phyloP scores from a whole-genome alignment of 2,888 invertebrate genomes.

The Leucozona laternaria region DNA sequence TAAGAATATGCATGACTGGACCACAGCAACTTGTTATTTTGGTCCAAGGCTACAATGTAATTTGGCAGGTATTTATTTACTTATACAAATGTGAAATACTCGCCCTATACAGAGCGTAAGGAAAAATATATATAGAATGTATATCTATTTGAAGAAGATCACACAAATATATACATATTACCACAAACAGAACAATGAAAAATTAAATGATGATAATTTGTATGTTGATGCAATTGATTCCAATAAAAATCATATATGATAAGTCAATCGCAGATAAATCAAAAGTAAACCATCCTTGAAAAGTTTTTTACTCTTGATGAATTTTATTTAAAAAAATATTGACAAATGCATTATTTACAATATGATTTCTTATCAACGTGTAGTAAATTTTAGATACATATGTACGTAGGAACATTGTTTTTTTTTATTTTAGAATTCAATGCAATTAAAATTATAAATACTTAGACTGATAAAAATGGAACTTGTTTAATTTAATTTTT shows the following conservation, averaged over 20 bases:
- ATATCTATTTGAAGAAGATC: too few species aligned
- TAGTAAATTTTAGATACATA: too few species aligned
- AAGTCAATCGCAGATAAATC: background rate
- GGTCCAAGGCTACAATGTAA: too few species aligned
- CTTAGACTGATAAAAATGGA: too few species aligned
- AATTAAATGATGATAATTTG: background rate
- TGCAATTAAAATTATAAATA: too few species aligned
- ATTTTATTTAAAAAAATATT: background rate
- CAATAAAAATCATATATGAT: background rate
- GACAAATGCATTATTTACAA: background rate
- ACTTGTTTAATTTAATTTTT: too few species aligned
- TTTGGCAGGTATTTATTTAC: too few species aligned
- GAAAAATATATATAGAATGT: too few species aligned
- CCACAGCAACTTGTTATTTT: too few species aligned
- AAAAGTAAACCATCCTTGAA: background rate
- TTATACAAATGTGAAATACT: too few species aligned
- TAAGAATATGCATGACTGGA: too few species aligned
- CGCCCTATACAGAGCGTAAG: too few species aligned
- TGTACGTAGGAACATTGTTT: background rate
- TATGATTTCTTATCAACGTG: background rate
- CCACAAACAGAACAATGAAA: background rate
- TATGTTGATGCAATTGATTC: background rate
- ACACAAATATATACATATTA: background rate
- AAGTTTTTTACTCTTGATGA: background rate
- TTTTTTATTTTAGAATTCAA: background rate